Conservation (phyloP, 2,888 invertebrate species). For the Magallana nippona region DNA sequence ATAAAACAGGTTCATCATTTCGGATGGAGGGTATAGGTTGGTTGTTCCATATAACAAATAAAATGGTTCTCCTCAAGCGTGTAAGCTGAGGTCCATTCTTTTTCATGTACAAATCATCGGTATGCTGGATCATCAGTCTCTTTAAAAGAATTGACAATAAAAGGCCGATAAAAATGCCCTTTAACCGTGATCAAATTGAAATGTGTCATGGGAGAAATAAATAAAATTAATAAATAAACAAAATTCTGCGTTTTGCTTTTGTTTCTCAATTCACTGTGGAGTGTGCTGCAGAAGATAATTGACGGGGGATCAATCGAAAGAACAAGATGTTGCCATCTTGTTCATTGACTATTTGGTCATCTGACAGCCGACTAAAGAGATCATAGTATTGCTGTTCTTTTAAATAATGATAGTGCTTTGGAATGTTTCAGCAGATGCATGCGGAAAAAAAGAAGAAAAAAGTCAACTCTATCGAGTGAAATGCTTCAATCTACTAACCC, state of each 20-base stretch:
- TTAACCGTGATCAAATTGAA: background rate
- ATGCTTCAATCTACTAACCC: too few relatives aligned
- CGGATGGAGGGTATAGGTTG: background rate
- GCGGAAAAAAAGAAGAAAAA: too few relatives aligned
- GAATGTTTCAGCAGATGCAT: too few relatives aligned
- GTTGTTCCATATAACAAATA: background rate
- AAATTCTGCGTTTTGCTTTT: background rate
- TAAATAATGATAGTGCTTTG: too few relatives aligned
- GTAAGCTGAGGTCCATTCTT: constrained; percentile 6
- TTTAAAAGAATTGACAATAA: background rate
- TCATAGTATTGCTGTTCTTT: too few relatives aligned
- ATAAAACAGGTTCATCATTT: background rate
- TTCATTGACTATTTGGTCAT: too few relatives aligned
- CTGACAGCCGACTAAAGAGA: too few relatives aligned
- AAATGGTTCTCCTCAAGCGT: background rate
- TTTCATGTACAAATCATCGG: constrained; percentile 4
- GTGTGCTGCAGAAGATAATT: too few relatives aligned
- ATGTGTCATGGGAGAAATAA: constrained; percentile 21
- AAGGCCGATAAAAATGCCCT: background rate
- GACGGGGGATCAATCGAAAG: too few relatives aligned
- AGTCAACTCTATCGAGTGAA: too few relatives aligned
- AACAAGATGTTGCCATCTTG: too few relatives aligned
- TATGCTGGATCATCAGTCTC: constrained; percentile 16
- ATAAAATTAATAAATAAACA: background rate
- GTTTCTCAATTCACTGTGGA: too few relatives aligned